Conservation (phyloP, 1,140 invertebrate genomes). For the Camponotus floridanus region DNA sequence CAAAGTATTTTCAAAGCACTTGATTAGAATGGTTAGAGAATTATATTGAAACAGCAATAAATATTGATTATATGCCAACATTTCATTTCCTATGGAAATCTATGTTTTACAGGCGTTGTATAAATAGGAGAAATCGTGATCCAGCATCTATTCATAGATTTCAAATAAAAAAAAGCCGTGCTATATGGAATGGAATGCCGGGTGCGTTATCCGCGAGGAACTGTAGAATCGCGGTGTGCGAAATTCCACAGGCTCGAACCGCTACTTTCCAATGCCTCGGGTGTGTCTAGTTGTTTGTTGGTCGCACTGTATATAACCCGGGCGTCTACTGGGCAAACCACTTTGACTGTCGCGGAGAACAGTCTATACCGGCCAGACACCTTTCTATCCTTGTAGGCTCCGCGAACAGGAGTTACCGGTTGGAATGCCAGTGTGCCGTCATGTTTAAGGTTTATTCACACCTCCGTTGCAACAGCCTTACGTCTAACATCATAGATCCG, state of each 20-base stretch:
- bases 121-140: background rate
- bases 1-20: no score
- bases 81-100: background rate
- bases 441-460: conserved; percentile 45
- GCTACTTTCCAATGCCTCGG: conserved; percentile 47
- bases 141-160: background rate
- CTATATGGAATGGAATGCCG: background rate
- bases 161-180: no score
- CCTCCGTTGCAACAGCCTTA: background rate
- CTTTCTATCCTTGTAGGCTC: conserved; percentile 73
- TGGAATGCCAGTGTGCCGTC: conserved; percentile 69
- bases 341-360: conserved; percentile 26
- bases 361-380: conserved; percentile 72
- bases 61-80: background rate
- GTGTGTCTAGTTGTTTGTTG: conserved; percentile 28
- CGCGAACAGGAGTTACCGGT: conserved; percentile 75
- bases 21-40: background rate
- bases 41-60: background rate
- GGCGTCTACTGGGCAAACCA: conserved; percentile 50
- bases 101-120: background rate
- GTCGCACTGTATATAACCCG: background rate
- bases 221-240: conserved; percentile 12
- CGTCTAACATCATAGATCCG: conserved; percentile 33
- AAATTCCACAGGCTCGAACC: conserved; percentile 2
- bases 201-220: background rate